Evolutionary conservation across 53 echinoderm and acorn worm genomes (phyloP).

Genomic region (Hippasteria phrygiana): DNA sequence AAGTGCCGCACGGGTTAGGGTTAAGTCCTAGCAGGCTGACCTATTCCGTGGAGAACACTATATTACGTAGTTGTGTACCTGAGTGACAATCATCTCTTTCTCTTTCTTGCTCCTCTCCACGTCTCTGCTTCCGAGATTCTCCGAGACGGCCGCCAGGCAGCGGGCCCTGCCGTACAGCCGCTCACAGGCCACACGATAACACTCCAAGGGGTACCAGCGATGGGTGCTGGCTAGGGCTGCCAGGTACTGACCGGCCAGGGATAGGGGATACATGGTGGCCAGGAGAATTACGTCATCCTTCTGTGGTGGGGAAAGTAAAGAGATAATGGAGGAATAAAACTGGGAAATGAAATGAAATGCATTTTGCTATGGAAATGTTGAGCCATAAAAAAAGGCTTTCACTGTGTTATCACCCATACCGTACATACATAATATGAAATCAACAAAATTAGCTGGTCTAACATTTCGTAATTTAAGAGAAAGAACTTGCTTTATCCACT

Average conservation of each 20-base stretch:
- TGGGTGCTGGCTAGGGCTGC: slow-evolving; percentile 75
- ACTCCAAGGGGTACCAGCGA: slow-evolving; percentile 90
- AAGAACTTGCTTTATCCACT: too few species aligned
- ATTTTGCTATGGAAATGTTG: too few species aligned
- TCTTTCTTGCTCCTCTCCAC: slow-evolving; percentile 47
- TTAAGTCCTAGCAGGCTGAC: too few species aligned
- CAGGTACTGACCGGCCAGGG: slow-evolving; percentile 86
- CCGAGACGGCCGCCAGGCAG: slow-evolving; percentile 66
- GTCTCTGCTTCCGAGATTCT: slow-evolving; percentile 71
- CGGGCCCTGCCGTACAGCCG: slow-evolving; percentile 81
- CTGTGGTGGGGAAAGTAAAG: slow-evolving; percentile 42
- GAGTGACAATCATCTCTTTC: slow-evolving; percentile 81
- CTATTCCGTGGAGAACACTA: not conserved
- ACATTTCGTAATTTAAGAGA: too few species aligned
- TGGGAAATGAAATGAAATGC: too few species aligned
- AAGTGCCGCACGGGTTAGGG: too few species aligned
- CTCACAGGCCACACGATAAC: slow-evolving; percentile 90
- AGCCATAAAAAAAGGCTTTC: too few species aligned
- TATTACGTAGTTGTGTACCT: slow-evolving; percentile 58
- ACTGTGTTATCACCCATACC: too few species aligned
- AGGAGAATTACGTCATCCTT: slow-evolving; percentile 73
- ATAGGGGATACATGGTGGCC: slow-evolving; percentile 86
- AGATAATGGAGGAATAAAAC: not conserved
- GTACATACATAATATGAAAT: too few species aligned
- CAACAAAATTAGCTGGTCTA: too few species aligned